Evolutionary conservation across 2,797 vertebrate species (phyloP).

Genomic region (Amniataba percoides): DNA sequence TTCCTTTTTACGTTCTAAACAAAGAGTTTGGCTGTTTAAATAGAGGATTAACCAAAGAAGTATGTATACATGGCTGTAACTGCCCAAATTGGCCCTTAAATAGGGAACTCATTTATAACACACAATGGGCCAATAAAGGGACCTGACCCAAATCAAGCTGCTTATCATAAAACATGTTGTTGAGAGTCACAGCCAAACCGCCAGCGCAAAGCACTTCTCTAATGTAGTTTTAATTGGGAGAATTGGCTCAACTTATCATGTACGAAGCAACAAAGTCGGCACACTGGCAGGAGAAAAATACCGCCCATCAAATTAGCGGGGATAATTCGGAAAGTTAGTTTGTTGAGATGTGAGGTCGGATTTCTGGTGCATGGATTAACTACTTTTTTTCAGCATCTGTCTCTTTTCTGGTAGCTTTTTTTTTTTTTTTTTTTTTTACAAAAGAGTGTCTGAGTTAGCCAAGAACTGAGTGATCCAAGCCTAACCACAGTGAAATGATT

Average conservation of each 20-base stretch:
- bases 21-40: constrained; percentile 50
- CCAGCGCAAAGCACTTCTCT: constrained; percentile 39
- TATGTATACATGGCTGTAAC: constrained; percentile 53
- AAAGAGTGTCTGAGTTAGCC: too few relatives aligned
- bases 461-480: background rate
- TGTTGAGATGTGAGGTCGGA: constrained; percentile 35
- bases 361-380: constrained; percentile 7
- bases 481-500: background rate
- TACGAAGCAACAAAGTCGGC: background rate
- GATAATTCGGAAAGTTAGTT: constrained; percentile 25
- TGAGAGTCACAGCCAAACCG: constrained; percentile 60
- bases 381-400: background rate
- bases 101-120: constrained; percentile 52
- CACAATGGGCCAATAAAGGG: constrained; percentile 46
- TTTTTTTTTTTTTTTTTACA: constrained; percentile 29
- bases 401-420: constrained; percentile 17
- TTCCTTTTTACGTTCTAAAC: constrained; percentile 59
- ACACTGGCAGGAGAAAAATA: constrained; percentile 18
- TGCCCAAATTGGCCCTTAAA: constrained; percentile 63
- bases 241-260: constrained; percentile 33
- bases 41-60: constrained; percentile 40
- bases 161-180: constrained; percentile 64
- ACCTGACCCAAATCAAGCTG: constrained; percentile 57
- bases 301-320: constrained; percentile 24
- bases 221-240: constrained; percentile 45